Evolutionary conservation across 2,797 vertebrate genomes (phyloP), one percentile per base, ranked within the genome.

Genomic region (Dermochelys coriacea): DNA sequence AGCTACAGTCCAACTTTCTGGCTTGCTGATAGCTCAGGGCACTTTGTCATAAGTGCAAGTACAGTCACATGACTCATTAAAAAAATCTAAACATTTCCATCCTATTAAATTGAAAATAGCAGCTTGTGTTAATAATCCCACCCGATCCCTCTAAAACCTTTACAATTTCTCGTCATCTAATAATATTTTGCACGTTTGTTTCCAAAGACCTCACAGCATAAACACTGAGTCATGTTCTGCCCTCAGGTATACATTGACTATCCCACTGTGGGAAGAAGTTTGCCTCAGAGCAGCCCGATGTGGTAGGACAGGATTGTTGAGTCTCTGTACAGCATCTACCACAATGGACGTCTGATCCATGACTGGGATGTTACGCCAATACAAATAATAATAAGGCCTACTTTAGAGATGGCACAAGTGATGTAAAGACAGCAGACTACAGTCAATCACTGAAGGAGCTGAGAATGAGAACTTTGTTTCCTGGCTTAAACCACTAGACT

Each of bases 261-360:
- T 78, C 4, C 5, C 34, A 54, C 8, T 23, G 27, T 82, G 51
- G 87, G 23, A 27, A 4, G 2, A 50, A 5, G 47, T 89, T 25
- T 81, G 5, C 6, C 8, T 59, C 49, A 37, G 5, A 84, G 21
- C 0, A 5, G 81, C 41, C 5, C 5, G 1, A 18, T 1, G 15
- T 19, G 2, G 27, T 12, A 41, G 68, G 68, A 71, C n/a, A 41
- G 37, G n/a, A n/a, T 68, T 68, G 34, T 37, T 68, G 61, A 23
- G 68, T 71, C 37, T 71, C 41, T 41, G n/a, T 71, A 41, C 64
- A 37, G n/a, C n/a, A 37, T 5, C n/a, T 41, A 71, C 64, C n/a
- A 37, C 5, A 71, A 23, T 21, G 68, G 68, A 37, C 10, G 1
- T 41, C 19, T 71, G 37, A 71, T 41, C 68, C 37, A 41, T 12